Conservation (phyloP, 2,888 invertebrate genomes). For the Cantharis rustica region DNA sequence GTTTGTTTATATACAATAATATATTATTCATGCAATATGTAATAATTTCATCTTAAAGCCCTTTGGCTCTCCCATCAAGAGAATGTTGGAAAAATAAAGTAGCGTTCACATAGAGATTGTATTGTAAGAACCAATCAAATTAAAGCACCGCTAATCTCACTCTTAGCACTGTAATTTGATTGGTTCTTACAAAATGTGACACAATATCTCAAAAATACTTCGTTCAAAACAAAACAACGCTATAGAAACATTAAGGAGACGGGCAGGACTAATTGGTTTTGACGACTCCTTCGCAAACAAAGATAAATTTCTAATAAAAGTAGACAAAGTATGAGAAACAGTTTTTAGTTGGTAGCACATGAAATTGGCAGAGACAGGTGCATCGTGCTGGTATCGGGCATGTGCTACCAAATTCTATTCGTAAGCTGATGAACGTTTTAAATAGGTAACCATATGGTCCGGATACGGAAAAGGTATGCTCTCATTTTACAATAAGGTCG, state of each 20-base stretch:
- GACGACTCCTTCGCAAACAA: slow-evolving; percentile 1
- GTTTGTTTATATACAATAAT: background rate
- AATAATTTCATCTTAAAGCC: background rate
- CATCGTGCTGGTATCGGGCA: slow-evolving; percentile 7
- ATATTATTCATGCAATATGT: background rate
- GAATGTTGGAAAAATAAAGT: background rate
- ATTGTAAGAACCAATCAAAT: too few species aligned
- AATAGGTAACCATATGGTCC: slow-evolving; percentile 20
- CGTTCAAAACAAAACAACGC: background rate
- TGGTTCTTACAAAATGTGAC: too few species aligned
- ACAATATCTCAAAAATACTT: background rate
- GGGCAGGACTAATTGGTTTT: background rate
- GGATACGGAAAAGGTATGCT: background rate
- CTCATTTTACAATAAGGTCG: background rate
- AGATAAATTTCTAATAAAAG: slow-evolving; percentile 1
- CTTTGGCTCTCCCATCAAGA: background rate
- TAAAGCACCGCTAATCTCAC: too few species aligned
- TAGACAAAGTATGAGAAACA: background rate
- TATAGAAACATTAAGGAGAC: background rate
- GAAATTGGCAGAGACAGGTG: slow-evolving; percentile 16
- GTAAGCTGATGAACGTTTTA: slow-evolving; percentile 9
- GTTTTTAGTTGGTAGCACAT: slow-evolving; percentile 1
- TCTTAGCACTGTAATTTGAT: too few species aligned
- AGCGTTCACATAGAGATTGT: too few species aligned
- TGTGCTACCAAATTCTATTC: slow-evolving; percentile 19